phyloP scores from a whole-genome alignment of 2,113 vertebrate species.

The Lipotes vexillifer region DNA sequence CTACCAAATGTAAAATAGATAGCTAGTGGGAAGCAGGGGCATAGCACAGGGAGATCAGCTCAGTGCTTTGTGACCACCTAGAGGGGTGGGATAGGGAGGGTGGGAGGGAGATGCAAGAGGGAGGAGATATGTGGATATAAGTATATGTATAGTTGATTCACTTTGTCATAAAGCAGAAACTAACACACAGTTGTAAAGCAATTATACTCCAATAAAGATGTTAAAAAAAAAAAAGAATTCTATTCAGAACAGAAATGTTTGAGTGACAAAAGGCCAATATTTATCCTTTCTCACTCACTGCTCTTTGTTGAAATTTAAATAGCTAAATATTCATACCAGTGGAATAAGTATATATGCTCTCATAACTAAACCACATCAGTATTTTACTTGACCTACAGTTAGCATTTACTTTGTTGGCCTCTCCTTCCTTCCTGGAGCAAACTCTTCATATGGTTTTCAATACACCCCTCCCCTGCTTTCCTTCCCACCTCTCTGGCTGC shows the following conservation, averaged over 20 bases:
- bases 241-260: neutral
- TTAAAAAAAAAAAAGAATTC: neutral
- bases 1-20: too few species aligned
- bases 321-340: neutral
- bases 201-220: too few species aligned
- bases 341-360: neutral
- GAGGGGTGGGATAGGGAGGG: too few species aligned
- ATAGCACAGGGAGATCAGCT: too few species aligned
- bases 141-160: too few species aligned
- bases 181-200: too few species aligned
- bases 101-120: too few species aligned
- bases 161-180: too few species aligned
- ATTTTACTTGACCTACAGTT: neutral
- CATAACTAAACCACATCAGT: neutral
- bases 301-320: neutral
- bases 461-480: too few species aligned
- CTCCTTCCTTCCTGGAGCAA: neutral
- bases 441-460: neutral
- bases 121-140: too few species aligned
- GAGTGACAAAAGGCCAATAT: neutral
- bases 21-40: too few species aligned
- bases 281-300: neutral
- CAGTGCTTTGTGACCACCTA: too few species aligned
- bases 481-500: neutral
- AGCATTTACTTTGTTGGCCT: neutral